Evolutionary conservation across 2,888 invertebrate genomes (phyloP).

Genomic region (Embidobia sp.): DNA sequence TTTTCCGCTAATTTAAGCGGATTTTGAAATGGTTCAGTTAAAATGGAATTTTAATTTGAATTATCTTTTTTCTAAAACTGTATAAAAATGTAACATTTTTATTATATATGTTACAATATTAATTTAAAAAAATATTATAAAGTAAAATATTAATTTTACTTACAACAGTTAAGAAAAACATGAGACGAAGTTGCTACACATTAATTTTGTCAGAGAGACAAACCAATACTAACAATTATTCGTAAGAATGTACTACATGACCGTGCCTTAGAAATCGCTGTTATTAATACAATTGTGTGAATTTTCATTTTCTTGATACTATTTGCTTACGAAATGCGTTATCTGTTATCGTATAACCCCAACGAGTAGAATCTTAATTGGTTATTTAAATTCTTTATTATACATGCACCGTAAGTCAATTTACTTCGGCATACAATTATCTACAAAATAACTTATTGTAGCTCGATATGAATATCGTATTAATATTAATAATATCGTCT

Average conservation of each 20-base stretch:
- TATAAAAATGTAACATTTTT: too few relatives aligned
- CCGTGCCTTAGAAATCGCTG: conserved; percentile 69
- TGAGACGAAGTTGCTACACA: conserved; percentile 3
- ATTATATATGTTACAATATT: too few relatives aligned
- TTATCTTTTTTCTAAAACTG: too few relatives aligned
- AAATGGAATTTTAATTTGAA: too few relatives aligned
- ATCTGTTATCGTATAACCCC: conserved; percentile 5
- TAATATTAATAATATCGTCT: conserved; percentile 18
- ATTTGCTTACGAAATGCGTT: conserved; percentile 24
- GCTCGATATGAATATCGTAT: conserved; percentile 22
- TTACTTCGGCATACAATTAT: conserved; percentile 24
- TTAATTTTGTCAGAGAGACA: conserved; percentile 36
- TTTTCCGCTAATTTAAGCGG: too few relatives aligned
- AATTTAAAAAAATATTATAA: too few relatives aligned
- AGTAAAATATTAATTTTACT: too few relatives aligned
- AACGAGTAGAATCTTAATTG: conserved; percentile 7
- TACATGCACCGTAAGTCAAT: conserved; percentile 9
- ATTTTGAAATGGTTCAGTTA: too few relatives aligned
- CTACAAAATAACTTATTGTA: conserved; percentile 31
- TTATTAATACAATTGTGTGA: conserved; percentile 20
- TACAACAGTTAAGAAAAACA: too few relatives aligned
- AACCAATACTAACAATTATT: conserved; percentile 35
- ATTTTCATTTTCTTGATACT: conserved; percentile 16
- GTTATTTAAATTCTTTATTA: background rate
- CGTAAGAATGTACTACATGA: conserved; percentile 54